Percentiles rank a stretch among this genome's conserved stretches.
These are phyloP conservation scores for Oncopodura yosiiana DNA, from an alignment of 1,140 invertebrate genomes.

Conservation along the genomic window DNA sequence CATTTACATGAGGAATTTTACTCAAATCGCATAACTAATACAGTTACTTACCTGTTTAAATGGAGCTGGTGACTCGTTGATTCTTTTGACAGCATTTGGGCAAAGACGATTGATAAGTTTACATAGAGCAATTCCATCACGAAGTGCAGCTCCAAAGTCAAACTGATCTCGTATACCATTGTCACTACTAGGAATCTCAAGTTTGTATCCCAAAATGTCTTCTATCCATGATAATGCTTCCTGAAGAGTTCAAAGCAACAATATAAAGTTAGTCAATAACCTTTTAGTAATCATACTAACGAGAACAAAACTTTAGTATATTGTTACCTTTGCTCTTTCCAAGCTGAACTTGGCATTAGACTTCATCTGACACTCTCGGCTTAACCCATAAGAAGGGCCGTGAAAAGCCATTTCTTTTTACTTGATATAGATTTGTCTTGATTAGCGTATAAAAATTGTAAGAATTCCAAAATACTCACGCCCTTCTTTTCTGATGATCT, in stretches of 20 bases:
- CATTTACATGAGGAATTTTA: too few species aligned
- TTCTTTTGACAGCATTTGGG: slow-evolving; percentile 41
- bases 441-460: too few species aligned
- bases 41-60: slow-evolving; percentile 42
- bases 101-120: slow-evolving; percentile 42
- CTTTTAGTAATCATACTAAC: too few species aligned
- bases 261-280: too few species aligned
- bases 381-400: slow-evolving; percentile 48
- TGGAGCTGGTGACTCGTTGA: slow-evolving; percentile 42
- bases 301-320: too few species aligned
- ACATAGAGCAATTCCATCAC: slow-evolving; percentile 47
- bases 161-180: slow-evolving; percentile 41
- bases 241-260: too few species aligned
- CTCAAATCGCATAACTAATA: not conserved
- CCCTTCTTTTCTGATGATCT: too few species aligned
- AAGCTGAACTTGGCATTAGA: slow-evolving; percentile 48
- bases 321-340: slow-evolving; percentile 44
- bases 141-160: slow-evolving; percentile 45
- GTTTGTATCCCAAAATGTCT: slow-evolving; percentile 39
- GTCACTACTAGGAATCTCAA: slow-evolving; percentile 38
- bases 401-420: slow-evolving; percentile 46
- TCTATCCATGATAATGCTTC: slow-evolving; percentile 45
- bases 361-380: slow-evolving; percentile 48
- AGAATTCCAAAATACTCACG: too few species aligned
- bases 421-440: not conserved